Base-by-base conservation (phyloP, 2,113 vertebrate species). In the Dendrocopos noguchii region DNA sequence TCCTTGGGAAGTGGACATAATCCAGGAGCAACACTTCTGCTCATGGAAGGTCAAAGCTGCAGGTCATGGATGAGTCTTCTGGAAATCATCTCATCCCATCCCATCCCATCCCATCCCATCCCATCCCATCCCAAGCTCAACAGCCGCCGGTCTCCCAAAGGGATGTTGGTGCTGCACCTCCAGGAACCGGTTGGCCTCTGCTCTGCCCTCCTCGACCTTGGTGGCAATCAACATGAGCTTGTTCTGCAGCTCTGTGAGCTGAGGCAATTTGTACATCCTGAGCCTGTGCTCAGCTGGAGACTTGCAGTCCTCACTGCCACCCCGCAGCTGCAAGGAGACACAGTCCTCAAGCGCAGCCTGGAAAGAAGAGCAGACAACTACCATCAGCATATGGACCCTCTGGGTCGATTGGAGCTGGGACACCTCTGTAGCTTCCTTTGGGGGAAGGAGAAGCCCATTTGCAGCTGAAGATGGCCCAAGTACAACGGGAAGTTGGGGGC, bases 181-280 rank as follows among this genome's bases (percentile, higher is more conserved):
- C 24, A 96, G 97, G 87, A 98, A 98, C 63, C 95, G 86, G 93
- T 96, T 97, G 70, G 98, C 97, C 79, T 98, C 97, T 22, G 98
- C 97, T 71, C 93, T 94, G 66, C 97, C 97, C 12, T 97, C 93
- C 56, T 98, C 97, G 29, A 96, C 96, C 92, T 98, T 97, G 42
- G 97, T 97, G 5, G 98, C 96, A 70, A 98, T 98, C 57, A 98
- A 93, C 98, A 98, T 98, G 36, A 98, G 97, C 71, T 98, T 98
- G 95, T 98, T 98, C 76, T 97, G 98, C 11, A 98, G 92, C 89
- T 98, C 98, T 27, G 96, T 83, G 21, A 98, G 95, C 10, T 98
- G 96, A 21, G 97, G 94, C 2, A 98, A 95, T 57, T 78, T 95
- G 90, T 97, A 98, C 53, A 57, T 96, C 59, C 93, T 61, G 13